Conservation (phyloP, 2,888 invertebrate species). For the Bellardia pandia region DNA sequence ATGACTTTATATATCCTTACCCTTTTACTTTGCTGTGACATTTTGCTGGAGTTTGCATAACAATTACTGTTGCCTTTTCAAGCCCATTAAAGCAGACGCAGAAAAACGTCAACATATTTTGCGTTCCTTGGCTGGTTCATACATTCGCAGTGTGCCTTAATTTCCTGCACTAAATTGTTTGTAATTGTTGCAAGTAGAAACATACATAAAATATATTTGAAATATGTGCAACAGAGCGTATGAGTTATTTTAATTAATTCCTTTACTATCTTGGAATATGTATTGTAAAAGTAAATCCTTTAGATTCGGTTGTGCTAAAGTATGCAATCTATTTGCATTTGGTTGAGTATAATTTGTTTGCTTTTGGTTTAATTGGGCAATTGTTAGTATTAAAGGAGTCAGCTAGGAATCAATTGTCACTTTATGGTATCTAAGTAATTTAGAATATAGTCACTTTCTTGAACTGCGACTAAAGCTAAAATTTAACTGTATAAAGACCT, state of each 20-base stretch:
- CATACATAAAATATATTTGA: conserved; percentile 4
- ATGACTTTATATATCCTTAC: not conserved
- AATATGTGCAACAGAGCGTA: conserved; percentile 66
- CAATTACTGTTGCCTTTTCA: not conserved
- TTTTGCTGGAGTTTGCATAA: conserved; percentile 1
- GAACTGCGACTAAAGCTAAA: too few relatives aligned
- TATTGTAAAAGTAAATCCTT: not conserved
- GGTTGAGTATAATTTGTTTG: not conserved
- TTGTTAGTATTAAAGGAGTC: too few relatives aligned
- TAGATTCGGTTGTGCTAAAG: not conserved
- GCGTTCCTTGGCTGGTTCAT: conserved; percentile 40
- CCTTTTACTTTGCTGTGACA: not conserved
- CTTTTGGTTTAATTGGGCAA: too few relatives aligned
- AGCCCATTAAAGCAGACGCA: not conserved
- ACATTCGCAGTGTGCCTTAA: conserved; percentile 32
- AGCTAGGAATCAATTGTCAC: too few relatives aligned
- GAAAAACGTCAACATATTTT: conserved; percentile 2
- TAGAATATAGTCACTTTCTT: too few relatives aligned
- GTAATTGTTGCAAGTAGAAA: conserved; percentile 35
- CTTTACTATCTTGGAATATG: conserved; percentile 9
- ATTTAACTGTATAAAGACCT: too few relatives aligned
- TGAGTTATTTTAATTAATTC: conserved; percentile 68
- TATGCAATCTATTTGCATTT: not conserved
- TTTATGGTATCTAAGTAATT: too few relatives aligned
- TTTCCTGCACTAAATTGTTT: conserved; percentile 54